Evolutionary conservation across 1,140 invertebrate genomes (phyloP), one percentile per base, ranked within the genome.

Genomic region (Drosophila arawakana): DNA sequence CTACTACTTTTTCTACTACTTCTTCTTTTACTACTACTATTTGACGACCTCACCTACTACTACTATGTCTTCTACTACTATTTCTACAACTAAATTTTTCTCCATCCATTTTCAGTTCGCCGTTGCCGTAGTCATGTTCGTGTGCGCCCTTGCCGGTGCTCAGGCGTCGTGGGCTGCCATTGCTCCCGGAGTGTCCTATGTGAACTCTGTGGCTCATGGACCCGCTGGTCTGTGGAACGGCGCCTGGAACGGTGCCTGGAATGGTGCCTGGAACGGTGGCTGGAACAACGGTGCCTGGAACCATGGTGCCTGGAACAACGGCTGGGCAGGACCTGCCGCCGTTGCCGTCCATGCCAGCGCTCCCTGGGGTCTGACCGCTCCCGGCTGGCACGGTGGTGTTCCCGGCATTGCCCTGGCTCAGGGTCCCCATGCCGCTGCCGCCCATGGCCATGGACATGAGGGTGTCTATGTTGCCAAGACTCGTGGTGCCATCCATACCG

Each of bases 391-490:
- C 46, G 81, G 72, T 41, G 90, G 78, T 73, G 54, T 76, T 78
- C 91, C 91, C 84, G 91, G 91, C 60, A 92, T 92, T 62, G 80
- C 78, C 35, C 74, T 92, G 2, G 73, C 78, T n/a, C 91, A 92
- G 79, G 91, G 91, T 61, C 91, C 91, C 39, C 73, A 55, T 46
- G 76, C 68, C 54, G 85, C 37, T 39, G 78, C 74, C 11, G 68
- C 54, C 25, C 75, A 46, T 35, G 71, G 54, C 37, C 89, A 86
- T 57, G 91, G 91, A 10, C 83, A 85, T 75, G 79, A 91, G 73
- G 91, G 91, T 69, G 88, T 89, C 68, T 94, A 94, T 77, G 93
- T 94, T n/a, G 93, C 93, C 65, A 93, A 93, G 68, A 94, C 93
- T 58, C 92, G 92, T 71, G 93, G 93, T 59, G 93, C 93, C 65